Conservation (phyloP, 2,888 invertebrate species). For the Cryptocheilus praepositus region DNA sequence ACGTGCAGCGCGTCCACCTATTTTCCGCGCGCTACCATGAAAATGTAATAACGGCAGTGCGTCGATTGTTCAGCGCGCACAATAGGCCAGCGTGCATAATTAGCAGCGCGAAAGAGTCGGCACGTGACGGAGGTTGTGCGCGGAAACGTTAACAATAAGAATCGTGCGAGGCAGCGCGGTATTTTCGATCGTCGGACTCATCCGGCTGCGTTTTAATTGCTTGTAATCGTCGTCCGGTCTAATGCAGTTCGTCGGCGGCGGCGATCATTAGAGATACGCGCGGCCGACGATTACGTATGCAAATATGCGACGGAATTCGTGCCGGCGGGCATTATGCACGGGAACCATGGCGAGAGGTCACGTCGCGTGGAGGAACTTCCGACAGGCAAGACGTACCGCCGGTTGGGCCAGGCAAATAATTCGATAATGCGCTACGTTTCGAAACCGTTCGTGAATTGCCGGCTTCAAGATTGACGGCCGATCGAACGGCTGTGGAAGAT, state of each 20-base stretch:
- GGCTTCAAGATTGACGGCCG: no score
- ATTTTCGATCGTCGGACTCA: background rate
- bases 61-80: background rate
- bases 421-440: conserved; percentile 22
- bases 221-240: conserved; percentile 13
- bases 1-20: background rate
- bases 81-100: background rate
- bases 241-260: background rate
- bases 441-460: background rate
- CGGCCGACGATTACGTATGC: conserved; percentile 57
- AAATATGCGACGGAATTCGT: conserved; percentile 61
- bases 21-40: background rate
- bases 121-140: background rate
- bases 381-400: conserved; percentile 59
- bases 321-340: conserved; percentile 50
- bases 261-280: conserved; percentile 51
- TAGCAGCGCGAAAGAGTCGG: background rate
- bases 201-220: conserved; percentile 15
- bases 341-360: conserved; percentile 35
- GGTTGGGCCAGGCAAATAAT: conserved; percentile 60
- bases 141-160: background rate
- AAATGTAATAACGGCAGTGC: conserved; percentile 3
- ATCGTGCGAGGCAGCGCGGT: background rate
- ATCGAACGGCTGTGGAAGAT: no score
- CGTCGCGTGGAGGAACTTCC: conserved; percentile 55